phyloP scores from a whole-genome alignment of 53 echinoderm and acorn worm species.

The Holothuria scabra region DNA sequence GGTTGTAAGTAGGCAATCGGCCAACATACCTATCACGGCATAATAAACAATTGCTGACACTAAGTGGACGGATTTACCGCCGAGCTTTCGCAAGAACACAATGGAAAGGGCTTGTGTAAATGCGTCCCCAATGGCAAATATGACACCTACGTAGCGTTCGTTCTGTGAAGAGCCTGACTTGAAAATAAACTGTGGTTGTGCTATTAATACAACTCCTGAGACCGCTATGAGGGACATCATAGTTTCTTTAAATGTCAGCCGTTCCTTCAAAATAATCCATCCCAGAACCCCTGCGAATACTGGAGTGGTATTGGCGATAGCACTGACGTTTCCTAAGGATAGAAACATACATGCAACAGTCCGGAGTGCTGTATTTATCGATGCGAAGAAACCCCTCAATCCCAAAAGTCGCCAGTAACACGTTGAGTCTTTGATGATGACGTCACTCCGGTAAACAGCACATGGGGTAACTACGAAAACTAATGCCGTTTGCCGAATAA shows the following conservation, averaged over 20 bases:
- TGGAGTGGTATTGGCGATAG: not conserved
- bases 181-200: conserved; percentile 1
- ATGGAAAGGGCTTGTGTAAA: conserved; percentile 19
- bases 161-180: not conserved
- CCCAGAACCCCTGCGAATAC: conserved; percentile 11
- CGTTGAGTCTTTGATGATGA: not conserved
- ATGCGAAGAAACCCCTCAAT: conserved; percentile 16
- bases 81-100: not conserved
- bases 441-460: not conserved
- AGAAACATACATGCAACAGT: conserved; percentile 8
- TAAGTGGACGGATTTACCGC: not conserved
- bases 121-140: conserved; percentile 20
- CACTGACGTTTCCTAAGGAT: conserved; percentile 29
- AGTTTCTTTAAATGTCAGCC: not conserved
- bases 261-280: conserved; percentile 6
- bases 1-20: conserved; percentile 3
- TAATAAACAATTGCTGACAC: not conserved
- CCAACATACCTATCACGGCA: not conserved
- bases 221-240: conserved; percentile 8
- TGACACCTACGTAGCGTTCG: conserved; percentile 5
- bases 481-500: not conserved
- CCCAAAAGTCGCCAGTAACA: conserved; percentile 3
- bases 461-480: not conserved
- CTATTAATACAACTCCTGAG: conserved; percentile 16
- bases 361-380: not conserved